Conservation (phyloP, 64 coral and sea anemone genomes). For the Dendrophyllia cribrosa region DNA sequence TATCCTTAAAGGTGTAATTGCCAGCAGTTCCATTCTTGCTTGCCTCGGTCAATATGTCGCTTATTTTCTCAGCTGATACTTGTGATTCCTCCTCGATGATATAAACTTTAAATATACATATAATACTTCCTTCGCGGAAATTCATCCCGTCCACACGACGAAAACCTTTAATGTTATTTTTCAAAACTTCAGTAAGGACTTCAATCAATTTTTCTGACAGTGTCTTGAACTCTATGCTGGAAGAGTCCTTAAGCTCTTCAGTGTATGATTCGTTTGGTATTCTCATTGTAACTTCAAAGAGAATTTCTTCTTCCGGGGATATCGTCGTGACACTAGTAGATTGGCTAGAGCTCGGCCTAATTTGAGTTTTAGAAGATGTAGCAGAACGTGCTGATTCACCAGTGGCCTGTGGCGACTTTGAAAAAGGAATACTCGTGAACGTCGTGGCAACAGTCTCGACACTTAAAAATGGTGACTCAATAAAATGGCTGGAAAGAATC, state of each 20-base stretch:
- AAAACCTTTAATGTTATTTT: neutral
- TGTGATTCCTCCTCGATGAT: neutral
- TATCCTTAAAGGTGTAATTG: neutral
- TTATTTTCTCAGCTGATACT: neutral
- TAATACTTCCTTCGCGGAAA: constrained; percentile 47
- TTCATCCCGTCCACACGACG: neutral
- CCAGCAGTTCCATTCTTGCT: neutral
- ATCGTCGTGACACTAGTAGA: neutral
- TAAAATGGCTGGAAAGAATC: too few species aligned
- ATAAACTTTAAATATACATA: constrained; percentile 38
- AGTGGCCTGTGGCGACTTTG: too few species aligned
- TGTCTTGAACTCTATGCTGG: neutral
- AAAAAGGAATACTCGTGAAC: too few species aligned
- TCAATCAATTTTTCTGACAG: neutral
- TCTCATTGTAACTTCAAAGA: constrained; percentile 17
- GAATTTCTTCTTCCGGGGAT: neutral
- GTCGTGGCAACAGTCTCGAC: too few species aligned
- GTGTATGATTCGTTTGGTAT: neutral
- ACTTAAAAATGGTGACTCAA: too few species aligned
- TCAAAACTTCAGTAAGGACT: neutral
- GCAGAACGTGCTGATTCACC: too few species aligned
- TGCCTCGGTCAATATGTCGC: neutral
- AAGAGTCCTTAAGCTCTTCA: neutral
- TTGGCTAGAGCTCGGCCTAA: too few species aligned
- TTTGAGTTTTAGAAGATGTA: too few species aligned